Evolutionary conservation across 1,140 invertebrate genomes (phyloP).

Genomic region (Panulirus ornatus): DNA sequence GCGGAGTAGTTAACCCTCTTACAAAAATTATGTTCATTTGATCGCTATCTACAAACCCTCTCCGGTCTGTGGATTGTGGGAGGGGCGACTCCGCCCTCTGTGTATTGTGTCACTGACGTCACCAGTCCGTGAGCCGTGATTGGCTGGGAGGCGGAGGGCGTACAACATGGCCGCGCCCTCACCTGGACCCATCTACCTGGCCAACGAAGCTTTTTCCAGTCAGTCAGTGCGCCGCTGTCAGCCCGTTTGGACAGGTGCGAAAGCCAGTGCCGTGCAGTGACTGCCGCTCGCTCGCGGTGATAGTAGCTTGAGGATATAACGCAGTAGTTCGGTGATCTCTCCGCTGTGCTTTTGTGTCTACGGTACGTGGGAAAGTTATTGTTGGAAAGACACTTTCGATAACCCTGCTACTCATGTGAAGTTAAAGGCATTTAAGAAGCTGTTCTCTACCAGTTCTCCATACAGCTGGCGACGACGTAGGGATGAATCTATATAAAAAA

Average conservation of each 20-base stretch:
- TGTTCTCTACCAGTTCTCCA: no score
- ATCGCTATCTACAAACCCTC: constrained; percentile 57
- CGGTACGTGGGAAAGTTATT: constrained; percentile 35
- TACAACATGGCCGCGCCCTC: constrained; percentile 72
- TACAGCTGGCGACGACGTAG: no score
- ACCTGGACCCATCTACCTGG: constrained; percentile 55
- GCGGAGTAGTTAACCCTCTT: neutral
- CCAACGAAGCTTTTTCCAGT: constrained; percentile 46
- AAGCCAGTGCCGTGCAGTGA: constrained; percentile 45
- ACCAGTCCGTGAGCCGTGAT: constrained; percentile 5
- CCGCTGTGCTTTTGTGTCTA: constrained; percentile 34
- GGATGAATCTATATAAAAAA: no score
- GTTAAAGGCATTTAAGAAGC: no score
- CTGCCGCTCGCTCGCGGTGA: constrained; percentile 35
- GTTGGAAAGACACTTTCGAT: no score
- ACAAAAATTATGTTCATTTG: constrained; percentile 35
- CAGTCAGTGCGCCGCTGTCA: constrained; percentile 70
- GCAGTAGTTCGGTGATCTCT: neutral
- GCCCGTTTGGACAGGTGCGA: constrained; percentile 69
- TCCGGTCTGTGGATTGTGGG: constrained; percentile 44
- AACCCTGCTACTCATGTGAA: no score
- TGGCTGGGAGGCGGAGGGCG: constrained; percentile 47
- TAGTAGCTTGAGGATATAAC: constrained; percentile 25
- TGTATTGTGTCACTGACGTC: constrained; percentile 47
- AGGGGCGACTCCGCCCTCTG: constrained; percentile 30